Conservation (phyloP, 2,888 invertebrate species). For the Molorchus minor region DNA sequence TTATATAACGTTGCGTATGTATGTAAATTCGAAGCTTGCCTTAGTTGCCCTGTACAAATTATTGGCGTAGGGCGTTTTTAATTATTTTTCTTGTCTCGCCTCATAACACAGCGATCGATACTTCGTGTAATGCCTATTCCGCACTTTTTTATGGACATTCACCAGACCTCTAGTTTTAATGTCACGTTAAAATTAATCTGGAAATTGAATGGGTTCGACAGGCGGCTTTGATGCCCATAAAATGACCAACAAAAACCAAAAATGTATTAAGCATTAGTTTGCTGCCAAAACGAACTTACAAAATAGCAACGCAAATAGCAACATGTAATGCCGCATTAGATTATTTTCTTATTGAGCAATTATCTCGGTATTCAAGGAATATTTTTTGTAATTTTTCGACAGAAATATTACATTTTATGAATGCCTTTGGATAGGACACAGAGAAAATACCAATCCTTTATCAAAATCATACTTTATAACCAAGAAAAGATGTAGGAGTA, state of each 20-base stretch:
- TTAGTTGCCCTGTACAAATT: conserved; percentile 6
- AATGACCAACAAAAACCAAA: conserved; percentile 14
- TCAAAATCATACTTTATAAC: too few relatives aligned
- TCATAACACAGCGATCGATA: conserved; percentile 15
- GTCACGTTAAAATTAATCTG: conserved; percentile 23
- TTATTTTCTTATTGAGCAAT: too few relatives aligned
- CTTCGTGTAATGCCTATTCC: conserved; percentile 13
- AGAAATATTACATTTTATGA: too few relatives aligned
- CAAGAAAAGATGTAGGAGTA: too few relatives aligned
- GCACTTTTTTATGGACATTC: conserved; percentile 16
- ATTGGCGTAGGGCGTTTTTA: conserved; percentile 12
- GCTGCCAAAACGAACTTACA: too few relatives aligned
- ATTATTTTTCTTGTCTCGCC: conserved; percentile 18
- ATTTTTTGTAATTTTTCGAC: too few relatives aligned
- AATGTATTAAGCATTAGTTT: too few relatives aligned
- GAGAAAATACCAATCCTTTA: too few relatives aligned
- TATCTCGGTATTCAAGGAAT: too few relatives aligned
- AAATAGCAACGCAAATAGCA: too few relatives aligned
- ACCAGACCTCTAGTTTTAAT: conserved; percentile 22
- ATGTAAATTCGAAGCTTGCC: not conserved
- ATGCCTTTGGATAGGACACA: too few relatives aligned
- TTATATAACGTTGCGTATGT: not conserved
- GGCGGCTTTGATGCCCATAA: conserved; percentile 16
- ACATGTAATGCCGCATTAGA: too few relatives aligned
- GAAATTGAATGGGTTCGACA: conserved; percentile 21